Evolutionary conservation across 1,140 invertebrate species (phyloP).

Genomic region (Eupristina koningsbergeri): DNA sequence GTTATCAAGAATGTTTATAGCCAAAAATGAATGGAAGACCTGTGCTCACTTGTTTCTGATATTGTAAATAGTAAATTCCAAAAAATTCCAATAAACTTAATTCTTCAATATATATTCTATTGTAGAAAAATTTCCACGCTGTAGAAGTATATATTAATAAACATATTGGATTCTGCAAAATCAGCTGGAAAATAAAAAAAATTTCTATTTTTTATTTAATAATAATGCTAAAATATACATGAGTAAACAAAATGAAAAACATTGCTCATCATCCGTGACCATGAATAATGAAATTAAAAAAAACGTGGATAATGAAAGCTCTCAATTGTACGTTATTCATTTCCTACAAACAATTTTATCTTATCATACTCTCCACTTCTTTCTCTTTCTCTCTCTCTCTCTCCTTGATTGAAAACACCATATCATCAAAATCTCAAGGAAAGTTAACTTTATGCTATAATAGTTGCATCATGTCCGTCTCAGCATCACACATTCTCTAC

Average conservation of each 20-base stretch:
- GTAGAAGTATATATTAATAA: slow-evolving; percentile 84
- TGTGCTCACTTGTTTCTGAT: slow-evolving; percentile 89
- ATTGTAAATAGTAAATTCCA: slow-evolving; percentile 89
- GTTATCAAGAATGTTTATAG: slow-evolving; percentile 70
- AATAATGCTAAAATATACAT: not conserved
- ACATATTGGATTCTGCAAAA: slow-evolving; percentile 94
- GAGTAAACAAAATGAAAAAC: not conserved
- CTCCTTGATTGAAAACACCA: too few relatives aligned
- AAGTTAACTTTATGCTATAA: too few relatives aligned
- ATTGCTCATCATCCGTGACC: too few relatives aligned
- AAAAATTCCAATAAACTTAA: slow-evolving; percentile 95
- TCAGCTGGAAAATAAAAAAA: slow-evolving; percentile 54
- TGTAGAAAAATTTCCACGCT: slow-evolving; percentile 94
- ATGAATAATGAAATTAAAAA: too few relatives aligned
- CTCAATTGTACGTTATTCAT: too few relatives aligned
- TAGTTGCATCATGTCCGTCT: too few relatives aligned
- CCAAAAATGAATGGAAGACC: slow-evolving; percentile 95
- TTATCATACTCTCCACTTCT: too few relatives aligned
- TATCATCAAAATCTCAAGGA: too few relatives aligned
- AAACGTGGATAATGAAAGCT: too few relatives aligned
- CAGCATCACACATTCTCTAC: too few relatives aligned
- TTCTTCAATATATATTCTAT: slow-evolving; percentile 92
- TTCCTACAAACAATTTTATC: too few relatives aligned
- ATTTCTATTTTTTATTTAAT: not conserved
- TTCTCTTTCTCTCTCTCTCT: too few relatives aligned